A percentile compares a stretch with the other conserved stretches of the same genome.
These are phyloP conservation scores for Schrankia costaestrigalis DNA, from an alignment of 2,888 invertebrate genomes.

Conservation along the genomic window DNA sequence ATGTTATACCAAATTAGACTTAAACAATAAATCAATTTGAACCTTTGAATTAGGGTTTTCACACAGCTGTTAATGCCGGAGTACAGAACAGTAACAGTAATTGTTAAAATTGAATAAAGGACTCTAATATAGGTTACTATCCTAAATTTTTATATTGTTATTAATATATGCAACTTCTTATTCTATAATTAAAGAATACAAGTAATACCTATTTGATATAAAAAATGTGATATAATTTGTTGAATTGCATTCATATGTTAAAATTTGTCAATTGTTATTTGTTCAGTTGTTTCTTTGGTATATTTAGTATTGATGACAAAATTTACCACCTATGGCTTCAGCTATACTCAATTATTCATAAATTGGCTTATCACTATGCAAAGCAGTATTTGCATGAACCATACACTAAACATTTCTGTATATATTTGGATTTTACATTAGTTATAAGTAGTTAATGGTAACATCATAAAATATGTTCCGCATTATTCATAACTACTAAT, in stretches of 20 bases:
- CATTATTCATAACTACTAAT: slow-evolving; percentile 31
- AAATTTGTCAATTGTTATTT: slow-evolving; percentile 26
- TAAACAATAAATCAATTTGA: no score
- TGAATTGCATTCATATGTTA: slow-evolving; percentile 25
- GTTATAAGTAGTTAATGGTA: slow-evolving; percentile 71
- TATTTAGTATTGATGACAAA: slow-evolving; percentile 22
- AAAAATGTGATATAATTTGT: slow-evolving; percentile 42
- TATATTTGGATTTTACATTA: slow-evolving; percentile 69
- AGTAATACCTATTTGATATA: slow-evolving; percentile 20
- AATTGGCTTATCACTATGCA: slow-evolving; percentile 20
- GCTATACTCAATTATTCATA: slow-evolving; percentile 18
- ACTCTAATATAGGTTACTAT: slow-evolving; percentile 16
- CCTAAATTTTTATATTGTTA: slow-evolving; percentile 22
- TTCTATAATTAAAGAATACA: slow-evolving; percentile 3
- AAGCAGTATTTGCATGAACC: slow-evolving; percentile 30
- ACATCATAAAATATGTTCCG: slow-evolving; percentile 34
- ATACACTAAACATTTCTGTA: slow-evolving; percentile 60
- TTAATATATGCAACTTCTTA: slow-evolving; percentile 9
- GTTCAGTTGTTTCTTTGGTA: slow-evolving; percentile 22
- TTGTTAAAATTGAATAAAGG: no score
- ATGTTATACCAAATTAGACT: no score
- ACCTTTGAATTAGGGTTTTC: no score
- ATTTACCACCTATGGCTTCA: slow-evolving; percentile 27
- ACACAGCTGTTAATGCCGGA: no score
- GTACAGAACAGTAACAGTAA: no score